Base-by-base conservation (phyloP, 2,113 vertebrate species). In the Clarias magur region DNA sequence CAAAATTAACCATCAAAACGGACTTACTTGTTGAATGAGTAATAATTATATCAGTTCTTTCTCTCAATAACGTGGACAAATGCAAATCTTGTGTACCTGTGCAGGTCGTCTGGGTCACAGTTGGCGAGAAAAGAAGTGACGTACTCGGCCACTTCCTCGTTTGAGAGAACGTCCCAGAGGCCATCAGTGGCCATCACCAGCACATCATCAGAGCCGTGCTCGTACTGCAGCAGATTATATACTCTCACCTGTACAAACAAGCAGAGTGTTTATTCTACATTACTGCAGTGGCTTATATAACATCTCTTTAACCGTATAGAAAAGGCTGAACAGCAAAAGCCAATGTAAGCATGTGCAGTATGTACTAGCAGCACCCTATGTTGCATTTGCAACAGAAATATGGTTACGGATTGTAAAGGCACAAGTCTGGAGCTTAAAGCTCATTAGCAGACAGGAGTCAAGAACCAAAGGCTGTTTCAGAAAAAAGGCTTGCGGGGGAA, bases 151-250 rank as follows among this genome's bases (percentile, higher is more conserved):
- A 98, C 98, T 96, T 99, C 98, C 95, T 99, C 96, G 92, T 97
- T 99, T 75, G 96, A 96, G 83, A 99, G 95, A 68, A 99, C 97
- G 86, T 99, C 98, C 98, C 98, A 99, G 89, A 99, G 96, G 63
- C 98, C 98, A 10, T 99, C 98, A 0, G 97, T 99, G 90, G 97
- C 98, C 91, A 99, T 91, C 86, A 99, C 96, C 65, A 99, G 93
- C 27, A 98, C 97, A 38, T 99, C 98, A 89, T 99, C 97, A 0
- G 96, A 93, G 59, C 95, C 97, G 0, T 99, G 98, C 82, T 98
- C 96, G 0, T 93, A 94, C 92, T 96, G 95, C 4, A 94, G 91
- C 81, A 98, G 92, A 54, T 97, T 96, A 82, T 99, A 99, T 78
- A 98, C 95, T 93, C 92, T 96, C 68, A 99, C 97, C 98, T 99